Conservation (phyloP, 1,140 invertebrate species). For the Coboldia fuscipes region DNA sequence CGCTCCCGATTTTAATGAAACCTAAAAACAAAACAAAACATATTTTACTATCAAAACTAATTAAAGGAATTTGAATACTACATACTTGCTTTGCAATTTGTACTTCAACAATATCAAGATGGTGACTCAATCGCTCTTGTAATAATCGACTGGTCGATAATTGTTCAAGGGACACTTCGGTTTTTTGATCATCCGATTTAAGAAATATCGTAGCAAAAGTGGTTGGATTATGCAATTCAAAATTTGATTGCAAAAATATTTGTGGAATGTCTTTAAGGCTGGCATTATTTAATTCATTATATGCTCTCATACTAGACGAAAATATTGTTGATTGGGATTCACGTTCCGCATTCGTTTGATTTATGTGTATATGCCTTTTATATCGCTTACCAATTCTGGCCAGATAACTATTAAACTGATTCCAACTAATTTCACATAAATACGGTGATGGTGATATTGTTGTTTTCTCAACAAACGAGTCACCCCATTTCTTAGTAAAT, state of each 20-base stretch:
- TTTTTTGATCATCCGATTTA: slow-evolving; percentile 21
- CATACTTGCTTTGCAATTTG: slow-evolving; percentile 81
- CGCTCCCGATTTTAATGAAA: slow-evolving; percentile 77
- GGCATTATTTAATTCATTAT: slow-evolving; percentile 25
- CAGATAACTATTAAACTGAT: slow-evolving; percentile 76
- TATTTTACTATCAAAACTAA: neutral
- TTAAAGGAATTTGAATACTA: neutral
- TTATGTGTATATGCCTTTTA: slow-evolving; percentile 28
- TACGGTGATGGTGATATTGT: slow-evolving; percentile 54
- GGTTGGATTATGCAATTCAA: slow-evolving; percentile 58
- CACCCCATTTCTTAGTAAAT: slow-evolving; percentile 96
- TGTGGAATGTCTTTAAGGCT: slow-evolving; percentile 45
- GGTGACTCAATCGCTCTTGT: slow-evolving; percentile 65
- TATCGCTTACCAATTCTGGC: slow-evolving; percentile 46
- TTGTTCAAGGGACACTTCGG: slow-evolving; percentile 20
- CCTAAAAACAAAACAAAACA: neutral
- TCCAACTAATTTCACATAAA: slow-evolving; percentile 61
- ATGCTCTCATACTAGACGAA: slow-evolving; percentile 5
- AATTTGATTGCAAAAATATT: slow-evolving; percentile 66
- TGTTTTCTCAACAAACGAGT: slow-evolving; percentile 68
- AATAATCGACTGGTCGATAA: slow-evolving; percentile 23
- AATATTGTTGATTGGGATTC: neutral
- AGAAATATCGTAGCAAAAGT: slow-evolving; percentile 81
- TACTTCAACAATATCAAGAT: slow-evolving; percentile 87
- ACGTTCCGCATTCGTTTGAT: neutral